phyloP scores from a whole-genome alignment of 2,797 vertebrate species.

The Pangasius macronema region DNA sequence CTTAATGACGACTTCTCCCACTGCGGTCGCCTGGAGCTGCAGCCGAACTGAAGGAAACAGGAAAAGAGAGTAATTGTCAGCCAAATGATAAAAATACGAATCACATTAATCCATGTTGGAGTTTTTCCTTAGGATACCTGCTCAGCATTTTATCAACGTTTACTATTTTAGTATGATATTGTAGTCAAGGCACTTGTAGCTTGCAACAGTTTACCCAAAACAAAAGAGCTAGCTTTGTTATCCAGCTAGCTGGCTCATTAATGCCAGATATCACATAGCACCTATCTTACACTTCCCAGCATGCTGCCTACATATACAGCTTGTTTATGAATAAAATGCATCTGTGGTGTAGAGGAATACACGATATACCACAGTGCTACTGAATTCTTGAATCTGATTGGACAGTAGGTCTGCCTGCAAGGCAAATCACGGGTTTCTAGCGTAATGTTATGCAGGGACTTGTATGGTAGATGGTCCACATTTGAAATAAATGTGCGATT shows the following conservation, averaged over 20 bases:
- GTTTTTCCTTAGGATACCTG: background rate
- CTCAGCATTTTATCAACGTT: background rate
- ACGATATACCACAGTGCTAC: background rate
- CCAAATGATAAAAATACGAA: background rate
- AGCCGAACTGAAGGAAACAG: slow-evolving; percentile 82
- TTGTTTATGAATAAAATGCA: background rate
- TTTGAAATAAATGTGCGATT: background rate
- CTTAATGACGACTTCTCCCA: slow-evolving; percentile 95
- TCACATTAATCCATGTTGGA: too few relatives aligned
- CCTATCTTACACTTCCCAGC: background rate
- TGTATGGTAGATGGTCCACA: background rate
- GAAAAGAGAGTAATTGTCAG: background rate
- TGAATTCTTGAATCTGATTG: background rate
- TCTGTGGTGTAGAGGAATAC: background rate
- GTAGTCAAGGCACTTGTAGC: background rate
- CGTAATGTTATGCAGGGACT: background rate
- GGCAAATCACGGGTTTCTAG: background rate
- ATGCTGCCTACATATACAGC: background rate
- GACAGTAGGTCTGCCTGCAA: background rate
- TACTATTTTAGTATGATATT: background rate
- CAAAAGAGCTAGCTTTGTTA: background rate
- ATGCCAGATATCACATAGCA: background rate
- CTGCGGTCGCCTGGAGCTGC: slow-evolving; percentile 91
- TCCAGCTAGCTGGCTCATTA: background rate
- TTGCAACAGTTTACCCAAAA: background rate